Evolutionary conservation across 2,797 vertebrate species (phyloP), one percentile per base, ranked within the genome.

Genomic region (Nannoperca australis): DNA sequence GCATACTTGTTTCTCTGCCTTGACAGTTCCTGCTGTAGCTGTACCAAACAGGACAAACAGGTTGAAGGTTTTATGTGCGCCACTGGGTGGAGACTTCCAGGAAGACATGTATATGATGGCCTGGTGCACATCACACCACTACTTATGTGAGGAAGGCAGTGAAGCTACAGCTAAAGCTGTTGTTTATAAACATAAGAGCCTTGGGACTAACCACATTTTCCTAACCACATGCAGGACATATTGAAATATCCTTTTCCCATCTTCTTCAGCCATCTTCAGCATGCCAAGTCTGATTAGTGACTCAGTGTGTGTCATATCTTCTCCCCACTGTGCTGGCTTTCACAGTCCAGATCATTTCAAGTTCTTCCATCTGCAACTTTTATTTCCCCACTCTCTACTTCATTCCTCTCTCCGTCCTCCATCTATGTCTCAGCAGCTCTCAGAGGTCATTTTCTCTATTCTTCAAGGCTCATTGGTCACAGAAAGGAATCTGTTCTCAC

Each of bases 391-490:
- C 32, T 81, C 47, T 72, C 67, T 30, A n/a, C 70, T 80, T 71
- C 65, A 47, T 67, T 63, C 70, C 34, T 59, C 65, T 62, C 60
- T 69, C 7, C 14, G 34, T 70, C 73, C 70, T 78, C 69, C 51
- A 47, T 85, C 73, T 50, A 45, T 73, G 79, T 89, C 73, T 83
- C 76, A 66, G 82, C 70, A 70, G 63, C 71, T 83, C 78, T 88
- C 78, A 66, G 53, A 85, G 83, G 86, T 91, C 76, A 78, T 76
- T 89, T 68, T 88, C 65, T 83, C 82, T 67, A 76, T 89, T 90
- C 78, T 89, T 88, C 74, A 82, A 83, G 89, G 82, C 84, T 89
- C 81, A 66, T 87, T 88, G 85, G 70, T 78, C 76, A 73, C 80
- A 77, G 69, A 84, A 59, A 85, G 58, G 73, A 59, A 87, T 81